phyloP scores from a whole-genome alignment of 2,888 invertebrate species.

The Eristalis tenax region DNA sequence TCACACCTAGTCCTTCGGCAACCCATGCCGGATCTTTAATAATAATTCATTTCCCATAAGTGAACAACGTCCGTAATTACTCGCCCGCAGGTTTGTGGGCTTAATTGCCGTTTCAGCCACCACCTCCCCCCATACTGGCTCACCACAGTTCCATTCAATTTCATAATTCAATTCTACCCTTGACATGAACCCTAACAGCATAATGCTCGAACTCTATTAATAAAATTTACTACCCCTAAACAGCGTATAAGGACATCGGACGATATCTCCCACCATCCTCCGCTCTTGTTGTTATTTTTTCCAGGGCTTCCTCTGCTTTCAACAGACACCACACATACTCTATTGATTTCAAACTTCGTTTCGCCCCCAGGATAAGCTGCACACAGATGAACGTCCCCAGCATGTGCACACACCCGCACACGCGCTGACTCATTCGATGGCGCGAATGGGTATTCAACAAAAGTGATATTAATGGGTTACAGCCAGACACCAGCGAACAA shows the following conservation, averaged over 20 bases:
- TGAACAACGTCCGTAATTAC: conserved; percentile 28
- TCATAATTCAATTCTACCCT: conserved; percentile 65
- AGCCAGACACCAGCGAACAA: conserved; percentile 66
- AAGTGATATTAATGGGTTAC: conserved; percentile 66
- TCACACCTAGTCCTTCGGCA: background rate
- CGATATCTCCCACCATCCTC: conserved; percentile 17
- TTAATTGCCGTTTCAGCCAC: background rate
- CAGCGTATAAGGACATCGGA: conserved; percentile 53
- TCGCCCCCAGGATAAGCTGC: background rate
- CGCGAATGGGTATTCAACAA: conserved; percentile 31
- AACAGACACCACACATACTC: background rate
- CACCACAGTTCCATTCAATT: conserved; percentile 26
- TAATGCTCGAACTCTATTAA: conserved; percentile 63
- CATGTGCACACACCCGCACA: background rate
- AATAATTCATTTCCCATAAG: conserved; percentile 51
- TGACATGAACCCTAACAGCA: conserved; percentile 55
- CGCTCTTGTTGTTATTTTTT: background rate
- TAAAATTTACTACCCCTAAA: conserved; percentile 66
- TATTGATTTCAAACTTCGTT: conserved; percentile 12
- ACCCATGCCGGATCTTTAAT: conserved; percentile 17
- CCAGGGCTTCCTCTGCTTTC: background rate
- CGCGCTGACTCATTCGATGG: background rate
- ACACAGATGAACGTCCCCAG: background rate
- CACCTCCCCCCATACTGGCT: background rate
- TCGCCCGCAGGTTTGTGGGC: background rate